Evolutionary conservation across 2,797 vertebrate genomes (phyloP), one percentile per base, ranked within the genome.

Genomic region (Xenopus petersii): DNA sequence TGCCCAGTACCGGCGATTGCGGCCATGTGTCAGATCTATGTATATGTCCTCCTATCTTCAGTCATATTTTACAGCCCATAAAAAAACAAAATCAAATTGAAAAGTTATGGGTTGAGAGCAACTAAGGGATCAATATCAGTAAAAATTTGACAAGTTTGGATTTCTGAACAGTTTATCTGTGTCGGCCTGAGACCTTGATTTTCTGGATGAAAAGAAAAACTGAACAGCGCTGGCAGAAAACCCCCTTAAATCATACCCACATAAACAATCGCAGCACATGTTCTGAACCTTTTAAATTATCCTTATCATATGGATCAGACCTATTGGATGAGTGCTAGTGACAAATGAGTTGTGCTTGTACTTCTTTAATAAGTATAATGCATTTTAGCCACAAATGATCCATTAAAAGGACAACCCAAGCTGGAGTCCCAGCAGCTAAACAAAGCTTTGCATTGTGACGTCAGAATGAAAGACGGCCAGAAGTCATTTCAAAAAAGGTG

Each of bases 391-490:
- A 74, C 76, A 79, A 79, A 79, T 79, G 66, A 79, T 73, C 76
- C 76, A 79, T 74, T 74, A 79, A 79, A 67, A 74, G 71, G 76
- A 79, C 76, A 79, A 61, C 70, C 33, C 33, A 49, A 65, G 71
- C 55, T 26, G 79, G 77, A 71, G 80, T 83, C 86, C 80, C 81
- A 84, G 81, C 86, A 87, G 78, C 21, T 72, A 78, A 89, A 89
- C 85, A 88, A 89, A 87, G 84, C 80, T 75, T 84, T 76, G 83
- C 80, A 87, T 87, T 66, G 84, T 87, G 79, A 79, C 74, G 79
- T 71, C 81, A 66, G 81, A 83, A 84, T 86, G 85, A 80, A 82
- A 74, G 64, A 21, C 26, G 83, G 85, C 85, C 86, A 87, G 75
- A 62, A 80, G 65, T 80, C 79, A 84, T 77, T 84, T 82, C 83